phyloP scores from a whole-genome alignment of 92 coral and sea anemone genomes.

The Blastomussa wellsi region DNA sequence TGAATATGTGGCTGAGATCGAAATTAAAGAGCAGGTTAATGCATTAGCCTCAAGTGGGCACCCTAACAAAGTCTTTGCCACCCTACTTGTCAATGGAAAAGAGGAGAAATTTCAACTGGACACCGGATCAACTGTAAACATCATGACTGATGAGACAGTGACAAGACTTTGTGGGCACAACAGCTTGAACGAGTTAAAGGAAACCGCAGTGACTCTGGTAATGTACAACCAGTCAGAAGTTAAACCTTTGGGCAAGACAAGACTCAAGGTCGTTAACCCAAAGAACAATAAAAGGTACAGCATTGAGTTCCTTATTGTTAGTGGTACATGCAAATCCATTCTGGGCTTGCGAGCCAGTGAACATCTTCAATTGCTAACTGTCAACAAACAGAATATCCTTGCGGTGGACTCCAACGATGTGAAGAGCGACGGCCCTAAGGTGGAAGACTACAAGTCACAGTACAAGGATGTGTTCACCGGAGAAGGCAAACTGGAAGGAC shows the following conservation, averaged over 20 bases:
- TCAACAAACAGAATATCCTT: too few relatives aligned
- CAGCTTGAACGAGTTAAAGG: conserved; percentile 14
- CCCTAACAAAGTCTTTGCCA: conserved; percentile 53
- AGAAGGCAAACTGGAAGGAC: conserved; percentile 44
- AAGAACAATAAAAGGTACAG: too few relatives aligned
- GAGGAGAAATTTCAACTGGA: conserved; percentile 52
- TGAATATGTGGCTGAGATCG: conserved; percentile 53
- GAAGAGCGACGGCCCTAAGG: background rate
- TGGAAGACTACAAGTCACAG: conserved; percentile 13
- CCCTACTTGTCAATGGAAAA: conserved; percentile 43
- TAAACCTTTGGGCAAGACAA: too few relatives aligned
- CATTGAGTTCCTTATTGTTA: conserved; percentile 52
- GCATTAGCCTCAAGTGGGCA: conserved; percentile 8
- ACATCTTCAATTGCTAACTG: too few relatives aligned
- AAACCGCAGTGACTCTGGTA: conserved; percentile 34
- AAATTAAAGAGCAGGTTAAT: conserved; percentile 31
- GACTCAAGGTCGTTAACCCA: too few relatives aligned
- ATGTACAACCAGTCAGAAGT: too few relatives aligned
- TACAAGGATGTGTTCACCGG: conserved; percentile 33
- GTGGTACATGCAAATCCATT: conserved; percentile 25
- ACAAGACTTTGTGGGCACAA: conserved; percentile 23
- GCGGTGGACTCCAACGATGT: too few relatives aligned
- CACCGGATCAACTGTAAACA: conserved; percentile 67
- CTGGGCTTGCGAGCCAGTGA: conserved; percentile 21
- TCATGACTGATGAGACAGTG: conserved; percentile 24